These are phyloP conservation scores for Sebastes fasciatus DNA, from an alignment of 2,113 vertebrate genomes.

Conservation along the genomic window DNA sequence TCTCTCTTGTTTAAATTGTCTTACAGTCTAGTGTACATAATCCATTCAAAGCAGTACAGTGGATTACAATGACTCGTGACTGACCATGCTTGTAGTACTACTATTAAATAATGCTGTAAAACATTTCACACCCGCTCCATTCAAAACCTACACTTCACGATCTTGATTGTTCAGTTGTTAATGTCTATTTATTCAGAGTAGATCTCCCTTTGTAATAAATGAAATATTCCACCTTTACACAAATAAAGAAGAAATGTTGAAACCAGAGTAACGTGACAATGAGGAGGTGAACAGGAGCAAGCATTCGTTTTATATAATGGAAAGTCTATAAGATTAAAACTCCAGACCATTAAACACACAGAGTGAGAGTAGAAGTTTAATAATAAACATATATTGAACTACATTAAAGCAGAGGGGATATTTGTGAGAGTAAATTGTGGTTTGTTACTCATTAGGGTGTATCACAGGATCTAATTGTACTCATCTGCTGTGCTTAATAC, in stretches of 20 bases:
- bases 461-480: neutral
- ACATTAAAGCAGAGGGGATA: neutral
- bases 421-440: neutral
- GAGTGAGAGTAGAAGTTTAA: neutral
- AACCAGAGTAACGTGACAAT: neutral
- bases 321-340: neutral
- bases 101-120: neutral
- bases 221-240: neutral
- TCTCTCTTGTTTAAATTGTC: slow-evolving; percentile 11
- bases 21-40: slow-evolving; percentile 17
- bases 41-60: slow-evolving; percentile 43
- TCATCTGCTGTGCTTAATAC: neutral
- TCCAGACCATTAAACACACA: neutral
- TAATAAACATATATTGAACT: neutral
- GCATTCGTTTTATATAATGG: neutral
- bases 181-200: neutral
- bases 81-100: neutral
- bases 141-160: neutral
- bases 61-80: slow-evolving; percentile 29
- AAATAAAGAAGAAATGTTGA: neutral
- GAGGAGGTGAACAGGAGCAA: neutral
- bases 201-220: neutral
- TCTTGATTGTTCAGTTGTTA: neutral
- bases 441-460: neutral
- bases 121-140: neutral